Evolutionary conservation across 1,140 invertebrate genomes (phyloP).

Genomic region (Sycobia sp.): DNA sequence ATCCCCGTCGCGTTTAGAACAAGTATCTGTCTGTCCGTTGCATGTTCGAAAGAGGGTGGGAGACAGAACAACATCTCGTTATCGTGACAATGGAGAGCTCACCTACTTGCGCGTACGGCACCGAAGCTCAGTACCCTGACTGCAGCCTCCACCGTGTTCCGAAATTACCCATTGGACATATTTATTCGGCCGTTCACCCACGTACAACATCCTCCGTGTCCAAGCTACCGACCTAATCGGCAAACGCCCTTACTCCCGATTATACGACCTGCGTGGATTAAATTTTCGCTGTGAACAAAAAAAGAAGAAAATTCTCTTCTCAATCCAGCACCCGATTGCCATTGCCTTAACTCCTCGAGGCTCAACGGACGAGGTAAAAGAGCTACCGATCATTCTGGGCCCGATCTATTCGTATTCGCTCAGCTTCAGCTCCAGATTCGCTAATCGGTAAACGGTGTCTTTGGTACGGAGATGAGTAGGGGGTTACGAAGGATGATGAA

Average conservation of each 20-base stretch:
- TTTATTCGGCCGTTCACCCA: constrained; percentile 11
- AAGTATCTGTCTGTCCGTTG: not conserved
- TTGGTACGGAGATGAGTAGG: not conserved
- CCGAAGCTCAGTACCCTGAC: too few species aligned
- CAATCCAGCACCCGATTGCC: too few species aligned
- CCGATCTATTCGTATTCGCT: too few species aligned
- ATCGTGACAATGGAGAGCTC: not conserved
- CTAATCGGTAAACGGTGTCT: constrained; percentile 1
- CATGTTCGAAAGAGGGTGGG: too few species aligned
- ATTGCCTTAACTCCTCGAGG: not conserved
- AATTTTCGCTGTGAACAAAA: constrained; percentile 8
- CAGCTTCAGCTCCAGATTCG: not conserved
- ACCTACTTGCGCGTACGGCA: not conserved
- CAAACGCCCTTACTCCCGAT: not conserved
- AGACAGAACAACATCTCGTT: constrained; percentile 17
- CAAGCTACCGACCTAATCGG: not conserved
- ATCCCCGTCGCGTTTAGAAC: not conserved
- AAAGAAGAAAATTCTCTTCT: too few species aligned
- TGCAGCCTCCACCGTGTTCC: not conserved
- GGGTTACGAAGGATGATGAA: constrained; percentile 18
- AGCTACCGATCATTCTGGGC: too few species aligned
- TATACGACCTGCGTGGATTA: constrained; percentile 18
- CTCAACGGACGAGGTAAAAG: not conserved
- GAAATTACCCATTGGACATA: constrained; percentile 6
- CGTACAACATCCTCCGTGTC: too few species aligned